Conservation (phyloP, 2,797 vertebrate species). For the Melanotaenia maccullochi region DNA sequence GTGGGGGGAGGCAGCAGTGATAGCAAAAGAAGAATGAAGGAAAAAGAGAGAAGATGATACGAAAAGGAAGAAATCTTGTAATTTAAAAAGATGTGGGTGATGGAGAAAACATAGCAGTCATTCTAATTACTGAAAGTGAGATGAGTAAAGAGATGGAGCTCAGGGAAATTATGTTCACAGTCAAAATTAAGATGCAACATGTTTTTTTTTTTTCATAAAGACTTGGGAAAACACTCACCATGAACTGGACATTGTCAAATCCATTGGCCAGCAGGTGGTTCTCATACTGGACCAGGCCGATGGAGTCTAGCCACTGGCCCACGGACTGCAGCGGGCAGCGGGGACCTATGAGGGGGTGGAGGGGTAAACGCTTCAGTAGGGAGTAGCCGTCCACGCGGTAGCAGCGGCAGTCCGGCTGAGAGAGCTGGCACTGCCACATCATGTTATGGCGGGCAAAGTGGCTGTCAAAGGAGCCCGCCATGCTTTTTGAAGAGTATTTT, state of each 20-base stretch:
- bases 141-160: conserved; percentile 14
- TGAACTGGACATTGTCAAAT: conserved; percentile 98
- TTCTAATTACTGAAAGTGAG: conserved; percentile 13
- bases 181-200: conserved; percentile 1
- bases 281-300: conserved; percentile 98
- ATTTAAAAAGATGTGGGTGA: conserved; percentile 25
- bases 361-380: conserved; percentile 98
- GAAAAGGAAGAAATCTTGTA: conserved; percentile 35
- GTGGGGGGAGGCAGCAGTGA: conserved; percentile 64
- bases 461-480: conserved; percentile 98
- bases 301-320: conserved; percentile 98
- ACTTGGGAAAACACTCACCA: conserved; percentile 87
- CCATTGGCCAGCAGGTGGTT: conserved; percentile 99
- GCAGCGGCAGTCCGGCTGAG: conserved; percentile 98
- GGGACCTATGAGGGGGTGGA: conserved; percentile 98
- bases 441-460: conserved; percentile 95
- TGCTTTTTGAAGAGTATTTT: conserved; percentile 83
- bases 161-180: background rate
- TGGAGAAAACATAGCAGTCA: conserved; percentile 4
- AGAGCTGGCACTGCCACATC: conserved; percentile 99
- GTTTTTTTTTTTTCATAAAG: background rate
- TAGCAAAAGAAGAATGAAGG: conserved; percentile 15
- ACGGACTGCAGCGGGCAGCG: conserved; percentile 96
- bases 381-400: conserved; percentile 98
- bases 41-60: conserved; percentile 16